phyloP scores from a whole-genome alignment of 23 tunicate genomes.

The Halocynthia aurantium region DNA sequence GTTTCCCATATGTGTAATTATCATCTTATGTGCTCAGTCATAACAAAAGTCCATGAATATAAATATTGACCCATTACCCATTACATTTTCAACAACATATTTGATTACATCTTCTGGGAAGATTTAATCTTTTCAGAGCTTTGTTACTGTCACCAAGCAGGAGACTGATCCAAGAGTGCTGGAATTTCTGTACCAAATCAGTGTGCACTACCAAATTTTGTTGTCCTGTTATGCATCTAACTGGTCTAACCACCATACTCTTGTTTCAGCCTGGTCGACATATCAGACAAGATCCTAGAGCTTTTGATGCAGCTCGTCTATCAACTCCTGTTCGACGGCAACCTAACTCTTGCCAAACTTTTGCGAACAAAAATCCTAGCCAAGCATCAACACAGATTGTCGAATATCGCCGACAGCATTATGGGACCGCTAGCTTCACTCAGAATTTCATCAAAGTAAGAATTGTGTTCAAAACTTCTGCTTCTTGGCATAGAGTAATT shows the following conservation, averaged over 20 bases:
- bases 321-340: conserved; percentile 52
- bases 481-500: neutral
- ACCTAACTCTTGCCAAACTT: conserved; percentile 73
- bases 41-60: too few species aligned
- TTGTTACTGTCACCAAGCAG: too few species aligned
- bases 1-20: too few species aligned
- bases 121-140: too few species aligned
- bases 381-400: conserved; percentile 60
- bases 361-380: conserved; percentile 59
- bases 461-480: neutral
- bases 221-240: too few species aligned
- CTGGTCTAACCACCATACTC: neutral
- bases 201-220: too few species aligned
- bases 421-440: conserved; percentile 43
- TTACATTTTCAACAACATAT: too few species aligned
- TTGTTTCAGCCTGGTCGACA: conserved; percentile 63
- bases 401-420: conserved; percentile 30
- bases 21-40: too few species aligned
- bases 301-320: conserved; percentile 70
- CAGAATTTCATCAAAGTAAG: conserved; percentile 59
- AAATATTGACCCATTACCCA: too few species aligned
- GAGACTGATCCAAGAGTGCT: too few species aligned
- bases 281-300: conserved; percentile 50
- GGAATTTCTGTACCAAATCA: too few species aligned
- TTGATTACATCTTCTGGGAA: too few species aligned